Evolutionary conservation across 2,888 invertebrate genomes (phyloP), one percentile per base, ranked within the genome.

Genomic region (Bellardia pandia): DNA sequence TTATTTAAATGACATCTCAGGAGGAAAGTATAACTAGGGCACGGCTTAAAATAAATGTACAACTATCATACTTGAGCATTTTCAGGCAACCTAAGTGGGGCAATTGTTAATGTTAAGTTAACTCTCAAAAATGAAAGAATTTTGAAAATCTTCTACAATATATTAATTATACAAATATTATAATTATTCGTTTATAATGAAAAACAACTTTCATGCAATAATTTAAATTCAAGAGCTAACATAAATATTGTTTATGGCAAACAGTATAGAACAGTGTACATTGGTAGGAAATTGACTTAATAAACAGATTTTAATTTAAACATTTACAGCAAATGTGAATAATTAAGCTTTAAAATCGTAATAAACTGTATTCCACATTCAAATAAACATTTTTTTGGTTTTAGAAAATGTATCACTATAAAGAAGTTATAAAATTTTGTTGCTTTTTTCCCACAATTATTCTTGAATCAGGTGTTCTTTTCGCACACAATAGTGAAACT

Each of bases 381-480:
- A 37, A 37, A 37, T 37, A 37, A 5, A 6, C 4, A 37, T 5
- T 9, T 30, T 23, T 58, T 30, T 13, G 23, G 3, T 30, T 9
- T 58, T 7, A 40, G n/a, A 64, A 40, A 11, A 71, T 8, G 40
- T 37, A 64, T 64, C 23, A 66, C 45, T 16, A 71, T 9, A 6
- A n/a, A 71, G 13, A 68, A 30, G 68, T 23, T 48, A 13, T 13
- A 48, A 33, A 37, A 53, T 69, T 2, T 69, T 69, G 33, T 69
- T 51, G 16, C 1, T 53, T 48, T 33, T 51, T 64, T 45, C 45
- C 8, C 77, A 72, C 72, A 68, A 66, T 72, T 86, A 23, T 74
- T 74, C 72, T 68, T 76, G 77, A 68, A 72, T 81, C 86, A 86
- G 81, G 86, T 86, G 81, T 77, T 72, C 58, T 53, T 74, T 69